Percentiles rank a stretch among this genome's conserved stretches.
Conservation (phyloP, 2,797 vertebrate genomes). For the Dendrocincla fuliginosa region DNA sequence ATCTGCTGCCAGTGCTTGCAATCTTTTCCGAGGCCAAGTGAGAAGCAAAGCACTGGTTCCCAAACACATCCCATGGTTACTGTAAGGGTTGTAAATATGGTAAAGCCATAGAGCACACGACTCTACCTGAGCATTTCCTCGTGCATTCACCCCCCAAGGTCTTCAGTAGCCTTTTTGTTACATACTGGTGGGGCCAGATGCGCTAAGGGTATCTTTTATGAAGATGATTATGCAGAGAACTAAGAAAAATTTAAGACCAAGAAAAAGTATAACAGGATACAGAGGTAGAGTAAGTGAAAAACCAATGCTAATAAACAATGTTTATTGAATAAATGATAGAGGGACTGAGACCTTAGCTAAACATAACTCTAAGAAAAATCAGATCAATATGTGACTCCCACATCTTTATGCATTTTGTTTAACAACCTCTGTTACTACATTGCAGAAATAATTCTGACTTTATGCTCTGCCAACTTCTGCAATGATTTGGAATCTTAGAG, state of each 20-base stretch:
- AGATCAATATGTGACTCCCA: not conserved
- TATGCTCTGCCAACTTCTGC: not conserved
- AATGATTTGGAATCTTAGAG: not conserved
- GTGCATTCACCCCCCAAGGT: fast-evolving
- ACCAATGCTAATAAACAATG: not conserved
- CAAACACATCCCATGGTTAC: not conserved
- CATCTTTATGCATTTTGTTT: not conserved
- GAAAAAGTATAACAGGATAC: not conserved
- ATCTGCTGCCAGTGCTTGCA: not conserved
- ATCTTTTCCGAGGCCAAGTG: not conserved
- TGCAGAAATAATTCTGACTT: not conserved
- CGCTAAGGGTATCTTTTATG: not conserved
- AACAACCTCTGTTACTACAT: not conserved
- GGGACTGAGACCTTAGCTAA: not conserved
- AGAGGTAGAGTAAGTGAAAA: not conserved
- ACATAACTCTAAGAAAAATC: not conserved
- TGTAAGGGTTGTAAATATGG: not conserved
- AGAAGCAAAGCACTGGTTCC: not conserved
- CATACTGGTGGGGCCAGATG: not conserved
- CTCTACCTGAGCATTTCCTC: fast-evolving
- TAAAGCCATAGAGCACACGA: not conserved
- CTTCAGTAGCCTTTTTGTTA: not conserved
- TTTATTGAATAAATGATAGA: constrained; percentile 16
- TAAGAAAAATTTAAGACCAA: not conserved
- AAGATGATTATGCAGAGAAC: not conserved